Evolutionary conservation across 2,113 vertebrate species (phyloP), one percentile per base, ranked within the genome.

Genomic region (Solea senegalensis): DNA sequence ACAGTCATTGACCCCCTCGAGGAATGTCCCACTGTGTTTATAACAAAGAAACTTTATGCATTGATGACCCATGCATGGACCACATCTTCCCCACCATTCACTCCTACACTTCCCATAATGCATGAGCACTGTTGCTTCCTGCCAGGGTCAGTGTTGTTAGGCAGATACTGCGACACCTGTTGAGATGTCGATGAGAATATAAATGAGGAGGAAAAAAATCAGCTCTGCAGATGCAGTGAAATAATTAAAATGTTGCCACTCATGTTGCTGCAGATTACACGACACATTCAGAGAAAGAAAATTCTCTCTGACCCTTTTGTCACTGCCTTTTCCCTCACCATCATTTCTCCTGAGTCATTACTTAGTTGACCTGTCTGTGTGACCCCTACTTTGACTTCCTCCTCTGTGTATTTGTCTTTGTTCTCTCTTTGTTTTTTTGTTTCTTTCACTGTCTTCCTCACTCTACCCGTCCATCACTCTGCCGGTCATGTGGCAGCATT

Each of bases 31-130:
- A 72, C 60, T 8, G 40, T 65, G 92, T 84, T 90, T 92, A 81
- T 86, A 91, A 93, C 93, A 86, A 89, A 93, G 48, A 92, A 91
- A 93, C 49, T 71, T 67, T 34, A 14, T 3, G 40, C 61, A 44
- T 60, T 58, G 93, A 89, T 95, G 94, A 93, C 92, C 94, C 93
- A 94, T 84, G 88, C 85, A 89, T 88, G 85, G 54, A 75, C 68
- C 55, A 62, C 81, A 74, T 74, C 72, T 45, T 83, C 77, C 80
- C 78, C 76, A 75, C 80, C 84, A 76, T 83, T 55, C 81, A 76
- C 64, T 6, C 76, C 69, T 61, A 65, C 71, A 63, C 77, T 60
- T 65, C 82, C 83, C 88, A 90, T 84, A 48, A 88, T 88, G 90
- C 90, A 90, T 89, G 88, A 71, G 54, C 12, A 39, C 72, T 81